Conservation (phyloP, 2,888 invertebrate species). For the Metalampra italica region DNA sequence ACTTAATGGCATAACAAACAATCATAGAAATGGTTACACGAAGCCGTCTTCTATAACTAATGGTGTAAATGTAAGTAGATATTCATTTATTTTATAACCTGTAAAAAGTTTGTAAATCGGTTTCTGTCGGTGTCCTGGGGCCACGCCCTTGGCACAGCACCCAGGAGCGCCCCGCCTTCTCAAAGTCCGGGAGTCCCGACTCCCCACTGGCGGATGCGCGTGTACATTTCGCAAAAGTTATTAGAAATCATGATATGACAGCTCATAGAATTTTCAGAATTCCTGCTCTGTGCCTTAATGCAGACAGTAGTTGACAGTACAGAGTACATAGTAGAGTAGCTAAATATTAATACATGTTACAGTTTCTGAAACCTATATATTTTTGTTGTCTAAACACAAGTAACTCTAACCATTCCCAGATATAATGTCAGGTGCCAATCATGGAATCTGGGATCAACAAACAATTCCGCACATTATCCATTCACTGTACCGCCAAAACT, state of each 20-base stretch:
- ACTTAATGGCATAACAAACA: constrained; percentile 43
- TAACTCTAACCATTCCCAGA: too few species aligned
- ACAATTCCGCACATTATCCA: too few species aligned
- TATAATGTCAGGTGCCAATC: too few species aligned
- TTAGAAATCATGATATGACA: neutral
- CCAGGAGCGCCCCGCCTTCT: neutral
- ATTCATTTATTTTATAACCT: constrained; percentile 31
- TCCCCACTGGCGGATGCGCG: constrained; percentile 3
- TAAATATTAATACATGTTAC: too few species aligned
- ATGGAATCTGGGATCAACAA: too few species aligned
- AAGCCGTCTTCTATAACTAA: constrained; percentile 38
- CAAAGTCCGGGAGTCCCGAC: neutral
- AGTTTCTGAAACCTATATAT: too few species aligned
- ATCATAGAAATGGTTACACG: constrained; percentile 47
- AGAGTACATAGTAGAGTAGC: too few species aligned
- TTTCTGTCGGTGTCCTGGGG: neutral
- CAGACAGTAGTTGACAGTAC: too few species aligned
- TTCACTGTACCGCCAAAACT: too few species aligned
- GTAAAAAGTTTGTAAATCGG: constrained; percentile 6
- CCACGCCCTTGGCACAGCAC: neutral
- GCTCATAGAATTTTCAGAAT: too few species aligned
- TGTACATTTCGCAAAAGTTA: neutral
- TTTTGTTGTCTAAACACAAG: too few species aligned
- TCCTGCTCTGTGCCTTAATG: too few species aligned
- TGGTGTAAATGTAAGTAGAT: constrained; percentile 52